A percentile compares a stretch with the other conserved stretches of the same genome.
Conservation (phyloP, 2,888 invertebrate species). For the Eupeodes latifasciatus region DNA sequence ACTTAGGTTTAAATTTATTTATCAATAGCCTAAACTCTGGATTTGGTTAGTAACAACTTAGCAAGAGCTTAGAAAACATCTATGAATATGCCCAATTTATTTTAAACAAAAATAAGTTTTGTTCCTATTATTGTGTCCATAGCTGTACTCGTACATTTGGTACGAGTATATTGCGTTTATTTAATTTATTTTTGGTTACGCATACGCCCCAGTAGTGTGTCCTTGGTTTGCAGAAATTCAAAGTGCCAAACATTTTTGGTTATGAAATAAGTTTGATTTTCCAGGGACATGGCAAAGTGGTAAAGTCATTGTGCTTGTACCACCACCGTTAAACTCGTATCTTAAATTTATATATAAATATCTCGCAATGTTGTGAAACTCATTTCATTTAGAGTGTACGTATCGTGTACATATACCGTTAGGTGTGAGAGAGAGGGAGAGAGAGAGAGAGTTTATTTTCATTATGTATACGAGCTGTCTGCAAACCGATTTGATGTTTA, state of each 20-base stretch:
- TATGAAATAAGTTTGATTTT: conserved; percentile 71
- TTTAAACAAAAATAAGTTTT: no score
- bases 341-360: neutral
- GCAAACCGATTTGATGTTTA: conserved; percentile 37
- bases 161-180: conserved; percentile 26
- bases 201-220: conserved; percentile 57
- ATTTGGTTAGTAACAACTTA: no score
- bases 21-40: no score
- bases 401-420: neutral
- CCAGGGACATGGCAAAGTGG: conserved; percentile 46
- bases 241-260: conserved; percentile 56
- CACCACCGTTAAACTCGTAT: neutral
- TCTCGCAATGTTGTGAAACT: conserved; percentile 17
- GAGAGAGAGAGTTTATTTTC: conserved; percentile 36
- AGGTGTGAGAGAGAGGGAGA: neutral
- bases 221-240: conserved; percentile 4
- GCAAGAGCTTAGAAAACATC: no score
- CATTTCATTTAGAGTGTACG: conserved; percentile 5
- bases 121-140: no score
- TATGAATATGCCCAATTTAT: no score
- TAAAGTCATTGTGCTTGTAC: conserved; percentile 44
- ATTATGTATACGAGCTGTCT: conserved; percentile 47
- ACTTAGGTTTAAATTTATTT: no score
- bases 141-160: neutral
- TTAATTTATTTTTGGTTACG: conserved; percentile 60